A percentile compares a stretch with the other conserved stretches of the same genome.
Conservation (phyloP, 2,113 vertebrate species). For the Hemiscyllium ocellatum region DNA sequence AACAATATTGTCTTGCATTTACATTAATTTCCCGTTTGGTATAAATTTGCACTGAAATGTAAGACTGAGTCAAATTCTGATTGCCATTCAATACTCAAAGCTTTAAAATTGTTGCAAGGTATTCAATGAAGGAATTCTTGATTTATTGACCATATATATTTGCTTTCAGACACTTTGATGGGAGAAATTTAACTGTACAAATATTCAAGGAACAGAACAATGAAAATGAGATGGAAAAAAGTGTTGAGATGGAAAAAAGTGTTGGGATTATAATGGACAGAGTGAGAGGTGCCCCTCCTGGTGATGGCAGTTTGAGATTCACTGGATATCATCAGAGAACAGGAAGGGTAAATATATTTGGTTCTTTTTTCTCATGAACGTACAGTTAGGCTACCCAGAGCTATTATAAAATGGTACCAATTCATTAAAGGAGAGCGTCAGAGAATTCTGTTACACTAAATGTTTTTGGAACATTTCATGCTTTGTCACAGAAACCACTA, state of each 20-base stretch:
- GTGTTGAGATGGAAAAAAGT: slow-evolving; percentile 5
- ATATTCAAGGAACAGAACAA: neutral
- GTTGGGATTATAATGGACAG: slow-evolving; percentile 47
- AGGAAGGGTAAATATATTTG: slow-evolving; percentile 41
- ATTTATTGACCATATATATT: neutral
- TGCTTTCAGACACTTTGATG: neutral
- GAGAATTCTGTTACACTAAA: neutral
- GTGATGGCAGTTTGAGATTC: slow-evolving; percentile 45
- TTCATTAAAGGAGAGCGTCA: no score
- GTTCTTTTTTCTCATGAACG: neutral
- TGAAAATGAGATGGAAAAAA: neutral
- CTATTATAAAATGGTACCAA: neutral
- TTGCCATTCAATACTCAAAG: neutral
- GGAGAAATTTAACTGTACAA: neutral
- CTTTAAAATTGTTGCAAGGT: neutral
- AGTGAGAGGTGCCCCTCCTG: slow-evolving; percentile 44
- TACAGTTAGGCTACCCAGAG: neutral
- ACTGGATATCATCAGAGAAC: slow-evolving; percentile 46
- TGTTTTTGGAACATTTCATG: neutral
- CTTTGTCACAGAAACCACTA: neutral
- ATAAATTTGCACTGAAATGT: neutral
- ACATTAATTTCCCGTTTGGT: neutral
- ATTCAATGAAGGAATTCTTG: neutral
- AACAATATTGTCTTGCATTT: neutral
- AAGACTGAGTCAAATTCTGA: neutral